Percentiles rank a stretch among this genome's conserved stretches.
phyloP scores from a whole-genome alignment of 2,888 invertebrate species.

The Nephrotoma guestfalica region DNA sequence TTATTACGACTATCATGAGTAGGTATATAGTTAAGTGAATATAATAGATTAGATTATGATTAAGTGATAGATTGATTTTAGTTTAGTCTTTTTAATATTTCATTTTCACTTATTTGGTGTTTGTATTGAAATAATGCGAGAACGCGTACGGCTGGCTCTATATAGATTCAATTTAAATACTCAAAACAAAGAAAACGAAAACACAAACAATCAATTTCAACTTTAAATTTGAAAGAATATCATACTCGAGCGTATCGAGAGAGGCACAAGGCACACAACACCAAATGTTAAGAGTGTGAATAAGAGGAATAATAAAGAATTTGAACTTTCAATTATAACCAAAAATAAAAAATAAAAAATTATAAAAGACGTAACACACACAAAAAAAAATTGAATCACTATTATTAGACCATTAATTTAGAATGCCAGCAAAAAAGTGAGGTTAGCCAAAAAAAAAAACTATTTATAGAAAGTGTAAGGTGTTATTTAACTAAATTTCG shows the following conservation, averaged over 20 bases:
- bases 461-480: not conserved
- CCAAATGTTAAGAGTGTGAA: not conserved
- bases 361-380: not conserved
- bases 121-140: not conserved
- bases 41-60: not conserved
- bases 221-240: not conserved
- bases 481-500: not conserved
- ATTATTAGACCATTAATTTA: not conserved
- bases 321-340: not conserved
- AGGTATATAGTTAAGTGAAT: not conserved
- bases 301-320: not conserved
- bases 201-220: not conserved
- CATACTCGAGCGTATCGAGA: not conserved
- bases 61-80: not conserved
- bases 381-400: not conserved
- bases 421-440: not conserved
- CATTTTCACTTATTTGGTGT: not conserved
- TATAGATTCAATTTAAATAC: not conserved
- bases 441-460: not conserved
- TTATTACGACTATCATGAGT: not conserved
- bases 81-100: not conserved
- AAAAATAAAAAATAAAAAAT: not conserved
- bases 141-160: not conserved
- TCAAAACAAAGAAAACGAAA: not conserved
- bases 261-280: not conserved